These are phyloP conservation scores for Clarias batrachus DNA, from an alignment of 2,113 vertebrate species.

Conservation along the genomic window DNA sequence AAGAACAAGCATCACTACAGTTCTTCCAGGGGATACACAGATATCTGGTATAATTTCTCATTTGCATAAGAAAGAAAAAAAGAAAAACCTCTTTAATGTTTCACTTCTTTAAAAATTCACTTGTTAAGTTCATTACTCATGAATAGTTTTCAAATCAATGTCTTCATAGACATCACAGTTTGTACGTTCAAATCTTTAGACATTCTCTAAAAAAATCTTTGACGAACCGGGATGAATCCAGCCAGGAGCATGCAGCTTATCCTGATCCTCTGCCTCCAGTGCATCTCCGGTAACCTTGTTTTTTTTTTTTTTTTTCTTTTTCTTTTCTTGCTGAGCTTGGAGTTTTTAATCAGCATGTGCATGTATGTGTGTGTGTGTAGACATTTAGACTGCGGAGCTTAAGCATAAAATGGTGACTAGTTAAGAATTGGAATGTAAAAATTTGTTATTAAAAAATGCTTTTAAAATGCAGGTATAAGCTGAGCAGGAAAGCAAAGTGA, in stretches of 20 bases:
- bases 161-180: neutral
- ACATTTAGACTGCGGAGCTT: neutral
- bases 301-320: too few species aligned
- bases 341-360: neutral
- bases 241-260: neutral
- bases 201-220: neutral
- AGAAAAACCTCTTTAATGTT: neutral
- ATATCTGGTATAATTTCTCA: slow-evolving; percentile 1
- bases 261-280: slow-evolving; percentile 23
- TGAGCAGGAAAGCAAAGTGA: neutral
- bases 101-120: neutral
- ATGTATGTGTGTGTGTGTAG: neutral
- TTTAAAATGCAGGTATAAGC: neutral
- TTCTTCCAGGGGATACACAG: slow-evolving; percentile 15
- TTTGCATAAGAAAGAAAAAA: neutral
- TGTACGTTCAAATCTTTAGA: neutral
- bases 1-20: slow-evolving; percentile 18
- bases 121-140: neutral
- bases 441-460: neutral
- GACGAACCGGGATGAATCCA: slow-evolving; percentile 10
- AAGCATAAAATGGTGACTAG: neutral
- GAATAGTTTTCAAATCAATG: neutral
- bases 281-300: slow-evolving; percentile 20
- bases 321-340: neutral
- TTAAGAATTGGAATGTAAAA: neutral